Conservation (phyloP, 2,888 invertebrate species). For the Lycocerus yunnanus region DNA sequence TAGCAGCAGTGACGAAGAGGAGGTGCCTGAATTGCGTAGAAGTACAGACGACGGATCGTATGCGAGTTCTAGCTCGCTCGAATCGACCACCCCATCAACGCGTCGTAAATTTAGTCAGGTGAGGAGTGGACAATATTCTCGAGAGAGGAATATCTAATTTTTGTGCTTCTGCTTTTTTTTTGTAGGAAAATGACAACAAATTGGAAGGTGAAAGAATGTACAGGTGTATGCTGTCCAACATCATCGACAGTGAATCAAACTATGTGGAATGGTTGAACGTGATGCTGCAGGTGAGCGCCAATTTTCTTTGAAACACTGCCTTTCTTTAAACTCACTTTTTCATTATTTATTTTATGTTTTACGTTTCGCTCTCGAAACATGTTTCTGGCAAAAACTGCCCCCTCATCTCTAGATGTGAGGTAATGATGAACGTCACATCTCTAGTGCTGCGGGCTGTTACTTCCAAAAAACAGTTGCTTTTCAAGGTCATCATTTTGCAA, state of each 20-base stretch:
- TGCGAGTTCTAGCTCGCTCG: constrained; percentile 57
- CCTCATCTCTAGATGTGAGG: no score
- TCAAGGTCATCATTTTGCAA: no score
- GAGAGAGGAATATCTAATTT: not conserved
- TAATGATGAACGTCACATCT: no score
- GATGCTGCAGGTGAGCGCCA: constrained; percentile 77
- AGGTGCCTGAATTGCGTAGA: constrained; percentile 52
- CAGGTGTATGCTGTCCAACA: constrained; percentile 84
- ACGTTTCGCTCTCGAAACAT: no score
- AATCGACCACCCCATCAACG: constrained; percentile 58
- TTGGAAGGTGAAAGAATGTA: constrained; percentile 85
- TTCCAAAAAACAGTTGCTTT: no score
- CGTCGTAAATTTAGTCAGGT: constrained; percentile 50
- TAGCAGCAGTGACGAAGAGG: constrained; percentile 56
- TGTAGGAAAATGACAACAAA: constrained; percentile 60
- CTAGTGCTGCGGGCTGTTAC: no score
- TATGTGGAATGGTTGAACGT: constrained; percentile 90
- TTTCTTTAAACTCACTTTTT: no score
- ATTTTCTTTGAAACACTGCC: no score
- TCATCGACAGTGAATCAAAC: constrained; percentile 88
- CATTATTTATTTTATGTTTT: not conserved
- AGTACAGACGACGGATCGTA: constrained; percentile 54
- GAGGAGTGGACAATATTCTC: constrained; percentile 7
- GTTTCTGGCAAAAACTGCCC: no score
- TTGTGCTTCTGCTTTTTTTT: constrained; percentile 3